A percentile compares a stretch with the other conserved stretches of the same genome.
These are phyloP conservation scores for Aricia artaxerxes DNA, from an alignment of 2,888 invertebrate genomes.

Conservation along the genomic window DNA sequence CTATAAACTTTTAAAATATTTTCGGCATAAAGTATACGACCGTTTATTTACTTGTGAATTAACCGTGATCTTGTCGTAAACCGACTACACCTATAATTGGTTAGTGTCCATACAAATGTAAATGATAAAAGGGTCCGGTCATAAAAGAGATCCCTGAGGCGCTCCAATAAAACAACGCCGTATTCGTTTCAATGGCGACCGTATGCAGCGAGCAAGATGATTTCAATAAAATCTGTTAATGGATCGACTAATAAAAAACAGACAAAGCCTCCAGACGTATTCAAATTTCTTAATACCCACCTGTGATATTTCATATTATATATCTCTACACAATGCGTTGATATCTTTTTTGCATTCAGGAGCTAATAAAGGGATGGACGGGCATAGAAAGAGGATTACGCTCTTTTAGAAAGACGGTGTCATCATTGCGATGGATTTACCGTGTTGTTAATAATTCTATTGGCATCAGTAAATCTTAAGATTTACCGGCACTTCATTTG, in stretches of 20 bases:
- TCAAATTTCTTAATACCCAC: constrained; percentile 59
- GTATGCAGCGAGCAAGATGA: constrained; percentile 64
- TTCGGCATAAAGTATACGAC: constrained; percentile 4
- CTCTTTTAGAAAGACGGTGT: neutral
- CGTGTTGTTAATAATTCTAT: neutral
- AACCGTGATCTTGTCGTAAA: constrained; percentile 23
- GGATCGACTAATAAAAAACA: constrained; percentile 66
- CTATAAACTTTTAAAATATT: neutral
- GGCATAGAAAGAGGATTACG: constrained; percentile 30
- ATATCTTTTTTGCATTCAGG: constrained; percentile 49
- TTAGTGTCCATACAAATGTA: constrained; percentile 49
- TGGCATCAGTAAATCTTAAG: neutral
- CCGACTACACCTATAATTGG: constrained; percentile 48
- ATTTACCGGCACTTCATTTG: too few relatives aligned
- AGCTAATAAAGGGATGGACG: constrained; percentile 35
- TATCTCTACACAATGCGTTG: constrained; percentile 51
- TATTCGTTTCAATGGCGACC: constrained; percentile 57
- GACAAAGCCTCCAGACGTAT: constrained; percentile 60
- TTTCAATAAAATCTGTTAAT: constrained; percentile 66
- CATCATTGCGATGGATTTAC: neutral
- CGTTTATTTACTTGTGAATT: constrained; percentile 18
- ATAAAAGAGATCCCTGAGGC: constrained; percentile 55
- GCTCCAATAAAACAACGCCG: constrained; percentile 59
- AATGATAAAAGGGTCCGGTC: constrained; percentile 55
- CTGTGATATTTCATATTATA: constrained; percentile 50